Conservation (phyloP, 2,888 invertebrate genomes). For the Lampropteryx suffumata region DNA sequence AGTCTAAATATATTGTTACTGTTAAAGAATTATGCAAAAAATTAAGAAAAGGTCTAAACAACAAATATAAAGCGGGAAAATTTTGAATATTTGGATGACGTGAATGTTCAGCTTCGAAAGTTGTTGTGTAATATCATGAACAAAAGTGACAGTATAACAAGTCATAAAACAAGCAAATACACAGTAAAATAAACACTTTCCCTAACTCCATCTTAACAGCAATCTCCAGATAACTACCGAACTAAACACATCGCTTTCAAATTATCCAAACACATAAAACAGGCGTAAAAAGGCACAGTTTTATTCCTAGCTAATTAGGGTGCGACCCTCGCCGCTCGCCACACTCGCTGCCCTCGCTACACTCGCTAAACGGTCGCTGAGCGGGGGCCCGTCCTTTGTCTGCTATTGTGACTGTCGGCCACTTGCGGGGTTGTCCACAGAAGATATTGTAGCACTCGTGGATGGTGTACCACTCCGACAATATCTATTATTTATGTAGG, state of each 20-base stretch:
- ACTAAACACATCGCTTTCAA: slow-evolving; percentile 52
- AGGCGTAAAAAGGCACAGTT: slow-evolving; percentile 64
- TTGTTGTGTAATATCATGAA: no score
- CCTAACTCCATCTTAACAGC: background rate
- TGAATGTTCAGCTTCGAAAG: no score
- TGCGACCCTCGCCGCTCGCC: slow-evolving; percentile 43
- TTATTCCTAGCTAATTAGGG: slow-evolving; percentile 73
- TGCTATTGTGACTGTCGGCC: slow-evolving; percentile 14
- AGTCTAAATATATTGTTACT: no score
- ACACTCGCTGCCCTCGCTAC: slow-evolving; percentile 14
- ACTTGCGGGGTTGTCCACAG: slow-evolving; percentile 6
- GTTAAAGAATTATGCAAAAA: no score
- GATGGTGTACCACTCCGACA: background rate
- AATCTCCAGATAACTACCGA: slow-evolving; percentile 36
- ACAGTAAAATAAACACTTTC: background rate
- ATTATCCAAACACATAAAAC: slow-evolving; percentile 62
- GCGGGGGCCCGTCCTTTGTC: slow-evolving; percentile 27
- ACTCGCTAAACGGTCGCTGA: slow-evolving; percentile 25
- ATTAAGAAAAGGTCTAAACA: no score
- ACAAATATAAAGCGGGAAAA: no score
- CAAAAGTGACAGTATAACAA: background rate
- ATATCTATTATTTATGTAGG: no score
- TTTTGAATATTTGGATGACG: no score
- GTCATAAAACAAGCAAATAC: background rate
- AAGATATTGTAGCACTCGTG: background rate